These are phyloP conservation scores for Strigamia maritima DNA, from an alignment of 2,888 invertebrate species.

Conservation along the genomic window DNA sequence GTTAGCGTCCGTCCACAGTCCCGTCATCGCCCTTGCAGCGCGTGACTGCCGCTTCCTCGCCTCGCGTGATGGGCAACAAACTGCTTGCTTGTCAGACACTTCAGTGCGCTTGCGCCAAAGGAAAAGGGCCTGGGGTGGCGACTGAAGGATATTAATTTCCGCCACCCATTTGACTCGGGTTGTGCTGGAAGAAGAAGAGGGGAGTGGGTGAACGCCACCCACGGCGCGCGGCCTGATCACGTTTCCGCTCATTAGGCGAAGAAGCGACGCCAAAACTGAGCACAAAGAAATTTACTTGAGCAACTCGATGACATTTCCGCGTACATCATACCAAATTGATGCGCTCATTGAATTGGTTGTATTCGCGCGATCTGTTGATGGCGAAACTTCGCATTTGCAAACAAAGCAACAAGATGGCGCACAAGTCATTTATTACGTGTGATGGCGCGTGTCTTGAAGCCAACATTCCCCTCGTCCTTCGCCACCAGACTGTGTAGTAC, in stretches of 20 bases:
- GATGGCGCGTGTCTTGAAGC: conserved; percentile 32
- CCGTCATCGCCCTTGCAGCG: conserved; percentile 32
- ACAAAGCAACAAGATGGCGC: conserved; percentile 15
- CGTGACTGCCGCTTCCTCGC: conserved; percentile 34
- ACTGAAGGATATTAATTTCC: conserved; percentile 34
- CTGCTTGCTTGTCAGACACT: conserved; percentile 32
- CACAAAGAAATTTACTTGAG: conserved; percentile 7
- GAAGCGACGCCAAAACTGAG: conserved; percentile 1
- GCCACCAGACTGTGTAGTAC: not conserved
- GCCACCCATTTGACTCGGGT: conserved; percentile 30
- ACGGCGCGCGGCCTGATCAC: conserved; percentile 29
- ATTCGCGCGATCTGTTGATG: not conserved
- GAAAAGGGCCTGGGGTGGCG: conserved; percentile 30
- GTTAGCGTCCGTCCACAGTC: conserved; percentile 32
- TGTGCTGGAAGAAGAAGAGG: conserved; percentile 10
- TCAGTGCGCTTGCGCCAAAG: conserved; percentile 25
- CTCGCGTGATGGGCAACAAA: conserved; percentile 34
- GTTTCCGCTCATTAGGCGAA: conserved; percentile 30
- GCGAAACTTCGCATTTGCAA: conserved; percentile 2
- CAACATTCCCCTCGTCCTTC: conserved; percentile 1
- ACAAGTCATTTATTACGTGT: conserved; percentile 15
- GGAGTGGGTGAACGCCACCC: conserved; percentile 20
- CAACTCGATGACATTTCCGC: conserved; percentile 18
- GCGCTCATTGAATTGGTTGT: not conserved
- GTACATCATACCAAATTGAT: not conserved